phyloP scores from a whole-genome alignment of 1,140 invertebrate genomes.

The Eurosta solidaginis region DNA sequence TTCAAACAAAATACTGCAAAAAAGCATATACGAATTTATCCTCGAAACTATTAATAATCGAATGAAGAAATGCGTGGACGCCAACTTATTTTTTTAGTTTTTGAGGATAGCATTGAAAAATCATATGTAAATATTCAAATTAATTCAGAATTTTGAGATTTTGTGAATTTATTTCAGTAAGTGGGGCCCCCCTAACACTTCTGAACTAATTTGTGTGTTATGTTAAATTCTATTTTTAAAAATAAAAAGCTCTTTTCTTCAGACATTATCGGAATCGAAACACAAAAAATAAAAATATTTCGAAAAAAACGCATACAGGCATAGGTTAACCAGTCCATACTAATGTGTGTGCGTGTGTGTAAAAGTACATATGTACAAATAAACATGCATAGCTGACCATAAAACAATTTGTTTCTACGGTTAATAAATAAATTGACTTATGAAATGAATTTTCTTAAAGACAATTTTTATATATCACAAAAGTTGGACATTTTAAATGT shows the following conservation, averaged over 20 bases:
- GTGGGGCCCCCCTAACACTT: not conserved
- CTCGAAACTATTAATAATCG: not conserved
- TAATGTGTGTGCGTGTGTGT: not conserved
- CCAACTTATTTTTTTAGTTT: not conserved
- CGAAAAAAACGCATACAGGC: not conserved
- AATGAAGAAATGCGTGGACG: not conserved
- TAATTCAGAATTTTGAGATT: not conserved
- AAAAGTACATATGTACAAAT: not conserved
- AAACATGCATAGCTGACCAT: not conserved
- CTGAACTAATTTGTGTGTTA: not conserved
- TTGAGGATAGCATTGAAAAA: not conserved
- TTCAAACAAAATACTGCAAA: not conserved
- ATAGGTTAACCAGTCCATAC: not conserved
- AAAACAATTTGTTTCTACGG: not conserved
- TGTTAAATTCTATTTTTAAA: conserved; percentile 27
- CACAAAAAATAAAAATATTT: conserved; percentile 26
- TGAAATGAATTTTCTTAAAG: not conserved
- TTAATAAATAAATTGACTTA: not conserved
- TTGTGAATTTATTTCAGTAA: not conserved
- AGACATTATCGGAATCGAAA: not conserved
- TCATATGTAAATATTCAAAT: conserved; percentile 12
- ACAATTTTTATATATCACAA: conserved; percentile 1
- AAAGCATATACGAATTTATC: not conserved
- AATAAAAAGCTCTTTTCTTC: conserved; percentile 10
- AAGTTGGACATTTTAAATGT: not conserved